phyloP scores from a whole-genome alignment of 2,797 vertebrate species.

The Champsocephalus gunnari region DNA sequence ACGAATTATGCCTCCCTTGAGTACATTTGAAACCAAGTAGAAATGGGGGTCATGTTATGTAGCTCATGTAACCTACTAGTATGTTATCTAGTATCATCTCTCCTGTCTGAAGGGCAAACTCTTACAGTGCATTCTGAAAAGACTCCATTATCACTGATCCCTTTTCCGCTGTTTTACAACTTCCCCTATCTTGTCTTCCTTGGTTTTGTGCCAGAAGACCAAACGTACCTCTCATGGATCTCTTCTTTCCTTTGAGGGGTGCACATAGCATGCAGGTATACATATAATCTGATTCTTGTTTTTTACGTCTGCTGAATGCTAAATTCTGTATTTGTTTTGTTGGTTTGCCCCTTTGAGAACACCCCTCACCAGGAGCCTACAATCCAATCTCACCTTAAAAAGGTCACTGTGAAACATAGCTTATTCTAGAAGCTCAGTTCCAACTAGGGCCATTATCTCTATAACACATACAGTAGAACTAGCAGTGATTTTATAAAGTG shows the following conservation, averaged over 20 bases:
- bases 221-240: conserved; percentile 1
- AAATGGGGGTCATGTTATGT: conserved; percentile 8
- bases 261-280: conserved; percentile 26
- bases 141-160: background rate
- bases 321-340: conserved; percentile 9
- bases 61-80: conserved; percentile 7
- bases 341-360: conserved; percentile 25
- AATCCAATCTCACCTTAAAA: conserved; percentile 21
- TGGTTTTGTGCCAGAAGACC: background rate
- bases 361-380: conserved; percentile 12
- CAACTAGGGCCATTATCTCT: background rate
- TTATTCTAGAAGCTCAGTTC: background rate
- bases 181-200: conserved; percentile 13
- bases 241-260: background rate
- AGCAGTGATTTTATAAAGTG: background rate
- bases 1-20: background rate
- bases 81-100: conserved; percentile 11
- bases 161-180: background rate
- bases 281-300: conserved; percentile 1
- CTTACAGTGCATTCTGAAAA: conserved; percentile 9
- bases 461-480: background rate
- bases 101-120: conserved; percentile 32
- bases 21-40: background rate
- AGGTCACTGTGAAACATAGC: conserved; percentile 15
- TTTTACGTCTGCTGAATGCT: background rate